Conservation (phyloP, 2,888 invertebrate genomes). For the Folsomia manolachei region DNA sequence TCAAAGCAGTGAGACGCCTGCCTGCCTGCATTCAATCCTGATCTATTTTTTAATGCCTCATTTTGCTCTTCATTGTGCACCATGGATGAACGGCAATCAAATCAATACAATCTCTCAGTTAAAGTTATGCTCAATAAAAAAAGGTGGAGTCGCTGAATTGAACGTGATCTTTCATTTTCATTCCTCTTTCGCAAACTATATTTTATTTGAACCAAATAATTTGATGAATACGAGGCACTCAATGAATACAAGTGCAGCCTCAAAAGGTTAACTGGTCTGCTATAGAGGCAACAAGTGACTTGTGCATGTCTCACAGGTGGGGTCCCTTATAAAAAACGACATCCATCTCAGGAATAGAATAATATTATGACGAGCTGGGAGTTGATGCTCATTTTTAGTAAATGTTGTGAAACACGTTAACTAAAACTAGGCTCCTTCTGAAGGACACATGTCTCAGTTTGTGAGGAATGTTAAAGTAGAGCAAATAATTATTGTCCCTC, state of each 20-base stretch:
- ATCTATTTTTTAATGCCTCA: neutral
- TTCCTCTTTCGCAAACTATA: slow-evolving; percentile 12
- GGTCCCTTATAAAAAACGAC: neutral
- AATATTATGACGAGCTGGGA: slow-evolving; percentile 8
- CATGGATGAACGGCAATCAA: too few species aligned
- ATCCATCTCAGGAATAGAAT: neutral
- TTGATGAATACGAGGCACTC: too few species aligned
- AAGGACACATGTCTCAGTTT: slow-evolving; percentile 35
- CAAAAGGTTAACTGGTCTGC: slow-evolving; percentile 17
- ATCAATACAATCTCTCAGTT: neutral
- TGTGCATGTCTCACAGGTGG: slow-evolving; percentile 1
- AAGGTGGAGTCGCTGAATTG: slow-evolving; percentile 13
- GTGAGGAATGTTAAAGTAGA: too few species aligned
- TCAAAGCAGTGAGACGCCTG: too few species aligned
- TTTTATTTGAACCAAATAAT: neutral
- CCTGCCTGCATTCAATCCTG: too few species aligned
- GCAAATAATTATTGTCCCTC: slow-evolving; percentile 19
- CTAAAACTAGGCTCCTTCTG: slow-evolving; percentile 42
- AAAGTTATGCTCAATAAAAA: slow-evolving; percentile 8
- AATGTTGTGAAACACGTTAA: slow-evolving; percentile 40
- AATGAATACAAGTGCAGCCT: too few species aligned
- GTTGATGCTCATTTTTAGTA: slow-evolving; percentile 24
- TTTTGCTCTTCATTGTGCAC: neutral
- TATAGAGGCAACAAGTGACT: neutral
- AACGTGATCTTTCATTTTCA: slow-evolving; percentile 12